Evolutionary conservation across 2,888 invertebrate species (phyloP), one percentile per base, ranked within the genome.

Genomic region (Platycheirus rosarum): DNA sequence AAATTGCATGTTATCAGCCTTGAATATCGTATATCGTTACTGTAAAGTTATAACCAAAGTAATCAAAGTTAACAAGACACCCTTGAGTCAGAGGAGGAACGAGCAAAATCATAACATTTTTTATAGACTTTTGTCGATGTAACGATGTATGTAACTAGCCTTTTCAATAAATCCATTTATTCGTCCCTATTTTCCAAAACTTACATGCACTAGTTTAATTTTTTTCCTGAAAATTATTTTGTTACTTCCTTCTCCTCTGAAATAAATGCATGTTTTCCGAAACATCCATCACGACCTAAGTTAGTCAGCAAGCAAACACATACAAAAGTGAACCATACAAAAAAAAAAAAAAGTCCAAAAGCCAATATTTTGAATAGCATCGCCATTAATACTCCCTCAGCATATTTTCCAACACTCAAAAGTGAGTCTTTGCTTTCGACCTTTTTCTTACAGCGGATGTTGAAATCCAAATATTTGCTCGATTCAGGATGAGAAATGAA

Each of bases 401-500:
- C 13, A 40, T 20, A 16, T n/a, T 37, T 7, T 11, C 51, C 26
- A 48, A 23, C 23, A 0, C 60, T 5, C 11, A 40, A 40, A 23
- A 40, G 42, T 60, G 42, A 60, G 62, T 79, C 60, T 80, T 75
- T 35, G 11, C 40, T 26, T 13, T 35, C 23, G 32, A 23, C 8
- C 35, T 20, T 46, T 35, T 29, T 35, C 23, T n/a, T 20, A 13
- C 16, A 75, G 35, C 75, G 80, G 80, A 80, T 75, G 80, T 80
- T 51, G 70, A 80, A 80, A 80, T 75, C 75, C 75, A 80, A 80
- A 80, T 80, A 80, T 80, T 80, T 80, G 80, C 70, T 75, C 75
- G 75, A 80, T 80, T 75, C 65, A 80, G 75, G 80, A 79, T 69
- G 79, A 79, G 78, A 79, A 70, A 70, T 70, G 70, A 80, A 80